These are phyloP conservation scores for Cardiocondyla obscurior DNA, from an alignment of 1,140 invertebrate genomes.

Conservation along the genomic window DNA sequence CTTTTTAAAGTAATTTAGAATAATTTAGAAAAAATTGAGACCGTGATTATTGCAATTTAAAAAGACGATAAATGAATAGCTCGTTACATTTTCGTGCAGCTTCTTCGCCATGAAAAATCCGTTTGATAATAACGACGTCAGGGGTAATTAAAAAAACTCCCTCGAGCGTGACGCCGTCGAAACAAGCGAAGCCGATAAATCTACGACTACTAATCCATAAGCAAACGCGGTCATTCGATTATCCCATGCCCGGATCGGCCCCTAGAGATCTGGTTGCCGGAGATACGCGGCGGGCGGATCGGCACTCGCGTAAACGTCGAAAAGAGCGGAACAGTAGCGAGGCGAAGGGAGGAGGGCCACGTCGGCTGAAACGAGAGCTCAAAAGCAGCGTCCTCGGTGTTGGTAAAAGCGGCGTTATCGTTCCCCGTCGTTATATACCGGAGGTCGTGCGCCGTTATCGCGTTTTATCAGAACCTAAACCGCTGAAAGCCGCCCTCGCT, in stretches of 20 bases:
- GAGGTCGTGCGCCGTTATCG: conserved; percentile 44
- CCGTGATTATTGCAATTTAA: neutral
- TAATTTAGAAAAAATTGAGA: neutral
- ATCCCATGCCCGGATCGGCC: neutral
- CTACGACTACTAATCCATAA: neutral
- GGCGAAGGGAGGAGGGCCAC: neutral
- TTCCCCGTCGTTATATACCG: conserved; percentile 41
- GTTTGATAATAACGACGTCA: conserved; percentile 5
- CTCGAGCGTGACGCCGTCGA: neutral
- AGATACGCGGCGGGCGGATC: conserved; percentile 1
- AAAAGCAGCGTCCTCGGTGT: conserved; percentile 39
- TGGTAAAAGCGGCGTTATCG: conserved; percentile 60
- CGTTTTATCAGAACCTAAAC: conserved; percentile 61
- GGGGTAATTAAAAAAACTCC: neutral
- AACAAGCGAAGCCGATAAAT: conserved; percentile 21
- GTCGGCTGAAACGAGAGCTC: conserved; percentile 13
- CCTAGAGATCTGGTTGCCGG: neutral
- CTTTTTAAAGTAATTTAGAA: neutral
- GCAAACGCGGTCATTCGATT: conserved; percentile 57
- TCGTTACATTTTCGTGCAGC: neutral
- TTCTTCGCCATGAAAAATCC: neutral
- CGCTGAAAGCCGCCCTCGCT: conserved; percentile 36
- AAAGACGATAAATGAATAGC: neutral
- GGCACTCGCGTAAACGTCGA: conserved; percentile 25
- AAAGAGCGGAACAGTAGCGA: conserved; percentile 41